Evolutionary conservation across 2,797 vertebrate species (phyloP), one percentile per base, ranked within the genome.

Genomic region (Mormyrops boulengeri): DNA sequence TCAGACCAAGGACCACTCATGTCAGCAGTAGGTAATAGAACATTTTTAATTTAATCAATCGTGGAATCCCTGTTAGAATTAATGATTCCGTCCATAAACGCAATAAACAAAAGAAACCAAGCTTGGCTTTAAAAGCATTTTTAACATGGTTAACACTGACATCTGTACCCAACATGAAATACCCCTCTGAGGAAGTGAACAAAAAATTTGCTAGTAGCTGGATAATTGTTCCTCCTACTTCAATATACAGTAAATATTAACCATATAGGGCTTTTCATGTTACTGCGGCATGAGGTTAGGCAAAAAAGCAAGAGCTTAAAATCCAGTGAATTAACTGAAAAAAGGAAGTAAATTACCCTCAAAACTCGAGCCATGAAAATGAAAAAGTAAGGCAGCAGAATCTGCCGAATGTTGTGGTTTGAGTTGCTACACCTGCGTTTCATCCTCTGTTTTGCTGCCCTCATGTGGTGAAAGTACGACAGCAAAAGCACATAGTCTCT

Each of bases 401-500:
- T 41, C 34, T 41, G 34, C 38, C 2, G 1, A 49, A 85, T 2
- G 19, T 50, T 47, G 82, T 50, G 19, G 7, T 47, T 85, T 22
- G 82, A 55, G 53, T 66, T 0, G 62, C 26, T 34, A 34, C 9
- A 52, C 82, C 47, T 85, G 82, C 9, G 2, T 52, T 50, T 85
- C 49, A 50, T 26, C 47, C 3, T 49, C 44, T 19, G 6, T 49
- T 52, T 49, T 85, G 49, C 82, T 85, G 82, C 82, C 82, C 82
- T 30, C 41, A 26, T 85, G 47, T 85, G 82, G 82, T 50, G 47
- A 19, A 85, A 85, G 44, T 49, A 85, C 50, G 82, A 85, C 47
- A 17, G 69, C 38, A 77, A 34, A 77, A 77, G 34, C 69, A 22
- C 84, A 85, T 3, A 44, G 89, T 84, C 38, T 91, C 90, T 91